phyloP scores from a whole-genome alignment of 37 sponge, comb jelly and placozoan species.

The Diacarnus erythraeanus region DNA sequence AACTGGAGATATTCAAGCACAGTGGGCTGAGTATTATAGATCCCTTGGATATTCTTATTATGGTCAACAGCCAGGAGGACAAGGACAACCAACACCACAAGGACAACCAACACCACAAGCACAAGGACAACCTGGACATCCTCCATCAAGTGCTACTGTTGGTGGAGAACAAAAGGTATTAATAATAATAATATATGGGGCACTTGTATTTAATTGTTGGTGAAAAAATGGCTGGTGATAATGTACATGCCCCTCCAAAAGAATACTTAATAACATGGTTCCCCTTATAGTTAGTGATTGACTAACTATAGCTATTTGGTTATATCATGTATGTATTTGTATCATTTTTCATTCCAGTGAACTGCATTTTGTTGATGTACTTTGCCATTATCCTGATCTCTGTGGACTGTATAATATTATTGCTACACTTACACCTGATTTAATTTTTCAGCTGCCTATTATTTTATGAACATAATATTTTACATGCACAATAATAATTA shows the following conservation, averaged over 20 bases:
- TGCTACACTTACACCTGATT: background rate
- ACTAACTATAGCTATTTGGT: background rate
- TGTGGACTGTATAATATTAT: background rate
- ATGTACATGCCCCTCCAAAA: too few relatives aligned
- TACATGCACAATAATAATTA: background rate
- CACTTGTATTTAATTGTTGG: too few relatives aligned
- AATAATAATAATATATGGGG: background rate
- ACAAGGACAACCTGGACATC: background rate
- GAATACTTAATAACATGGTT: too few relatives aligned
- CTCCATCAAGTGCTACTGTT: constrained; percentile 1
- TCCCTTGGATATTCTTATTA: constrained; percentile 70
- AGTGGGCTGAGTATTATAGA: constrained; percentile 96
- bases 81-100: background rate
- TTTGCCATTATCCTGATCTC: constrained; percentile 20
- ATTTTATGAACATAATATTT: background rate
- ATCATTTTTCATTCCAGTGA: constrained; percentile 15
- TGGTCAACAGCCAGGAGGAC: constrained; percentile 42
- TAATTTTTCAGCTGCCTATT: background rate
- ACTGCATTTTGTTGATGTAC: constrained; percentile 15
- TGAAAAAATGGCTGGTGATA: too few relatives aligned
- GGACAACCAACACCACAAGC: background rate
- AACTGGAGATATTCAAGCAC: constrained; percentile 67
- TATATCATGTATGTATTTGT: background rate
- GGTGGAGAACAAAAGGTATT: background rate
- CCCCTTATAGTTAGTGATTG: too few relatives aligned